These are phyloP conservation scores for Dryas iulia DNA, from an alignment of 1,140 invertebrate genomes.

Conservation along the genomic window DNA sequence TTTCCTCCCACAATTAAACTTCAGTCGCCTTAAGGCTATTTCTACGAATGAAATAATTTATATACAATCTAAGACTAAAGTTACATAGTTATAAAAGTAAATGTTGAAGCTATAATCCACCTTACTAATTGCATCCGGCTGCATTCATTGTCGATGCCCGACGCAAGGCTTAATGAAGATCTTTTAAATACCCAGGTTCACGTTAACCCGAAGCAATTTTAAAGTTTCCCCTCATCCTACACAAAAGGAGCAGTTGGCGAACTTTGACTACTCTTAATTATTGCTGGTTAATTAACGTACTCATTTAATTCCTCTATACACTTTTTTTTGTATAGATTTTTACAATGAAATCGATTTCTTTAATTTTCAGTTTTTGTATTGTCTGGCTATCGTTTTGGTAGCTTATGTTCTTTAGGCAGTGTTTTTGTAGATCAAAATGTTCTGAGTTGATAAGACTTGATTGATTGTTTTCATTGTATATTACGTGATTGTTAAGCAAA, in stretches of 20 bases:
- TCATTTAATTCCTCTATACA: background rate
- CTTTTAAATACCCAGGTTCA: constrained; percentile 41
- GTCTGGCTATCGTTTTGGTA: too few species aligned
- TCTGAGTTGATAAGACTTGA: too few species aligned
- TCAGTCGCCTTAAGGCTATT: background rate
- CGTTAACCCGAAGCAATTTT: constrained; percentile 45
- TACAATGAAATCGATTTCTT: background rate
- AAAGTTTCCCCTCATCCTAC: constrained; percentile 45
- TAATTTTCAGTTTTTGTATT: too few species aligned
- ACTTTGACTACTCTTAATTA: constrained; percentile 58
- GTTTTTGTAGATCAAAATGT: too few species aligned
- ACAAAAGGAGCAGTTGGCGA: constrained; percentile 47
- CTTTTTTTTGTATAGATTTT: background rate
- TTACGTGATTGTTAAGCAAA: too few species aligned
- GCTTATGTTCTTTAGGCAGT: too few species aligned
- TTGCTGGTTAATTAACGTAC: constrained; percentile 47
- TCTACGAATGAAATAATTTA: background rate
- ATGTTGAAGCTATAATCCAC: constrained; percentile 7
- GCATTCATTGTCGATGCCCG: constrained; percentile 48
- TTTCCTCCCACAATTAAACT: background rate
- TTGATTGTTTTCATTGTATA: too few species aligned
- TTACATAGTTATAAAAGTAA: background rate
- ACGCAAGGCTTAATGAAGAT: constrained; percentile 62
- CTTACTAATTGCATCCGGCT: constrained; percentile 54
- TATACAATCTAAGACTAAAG: background rate